phyloP scores from a whole-genome alignment of 2,797 vertebrate genomes.

The Propithecus perrieri region DNA sequence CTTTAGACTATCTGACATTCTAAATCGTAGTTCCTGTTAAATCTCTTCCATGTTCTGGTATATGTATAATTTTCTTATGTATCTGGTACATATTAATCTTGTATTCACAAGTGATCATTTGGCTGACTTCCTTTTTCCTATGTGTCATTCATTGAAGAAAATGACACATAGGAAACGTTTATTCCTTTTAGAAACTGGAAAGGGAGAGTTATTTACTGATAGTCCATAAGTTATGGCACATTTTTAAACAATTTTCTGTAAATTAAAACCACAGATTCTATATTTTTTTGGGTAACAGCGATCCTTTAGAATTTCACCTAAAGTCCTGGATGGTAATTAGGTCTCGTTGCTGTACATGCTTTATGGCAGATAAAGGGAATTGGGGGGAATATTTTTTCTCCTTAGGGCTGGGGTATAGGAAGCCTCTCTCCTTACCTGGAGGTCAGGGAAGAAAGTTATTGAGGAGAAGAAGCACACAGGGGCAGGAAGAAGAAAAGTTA shows the following conservation, averaged over 20 bases:
- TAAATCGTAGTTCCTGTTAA: neutral
- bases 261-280: neutral
- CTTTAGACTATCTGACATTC: neutral
- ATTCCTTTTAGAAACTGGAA: neutral
- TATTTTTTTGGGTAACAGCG: neutral
- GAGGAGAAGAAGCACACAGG: neutral
- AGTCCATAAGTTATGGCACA: neutral
- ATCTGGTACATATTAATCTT: neutral
- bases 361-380: neutral
- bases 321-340: neutral
- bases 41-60: neutral
- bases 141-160: neutral
- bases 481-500: neutral
- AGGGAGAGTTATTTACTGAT: neutral
- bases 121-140: neutral
- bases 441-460: neutral
- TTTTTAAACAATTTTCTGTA: neutral
- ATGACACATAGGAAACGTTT: neutral
- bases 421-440: neutral
- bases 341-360: fast-evolving
- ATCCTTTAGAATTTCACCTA: neutral
- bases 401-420: neutral
- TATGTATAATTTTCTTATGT: neutral
- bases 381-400: neutral
- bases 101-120: neutral